Evolutionary conservation across 2,113 vertebrate species (phyloP), one percentile per base, ranked within the genome.

Genomic region (Prunella himalayana): DNA sequence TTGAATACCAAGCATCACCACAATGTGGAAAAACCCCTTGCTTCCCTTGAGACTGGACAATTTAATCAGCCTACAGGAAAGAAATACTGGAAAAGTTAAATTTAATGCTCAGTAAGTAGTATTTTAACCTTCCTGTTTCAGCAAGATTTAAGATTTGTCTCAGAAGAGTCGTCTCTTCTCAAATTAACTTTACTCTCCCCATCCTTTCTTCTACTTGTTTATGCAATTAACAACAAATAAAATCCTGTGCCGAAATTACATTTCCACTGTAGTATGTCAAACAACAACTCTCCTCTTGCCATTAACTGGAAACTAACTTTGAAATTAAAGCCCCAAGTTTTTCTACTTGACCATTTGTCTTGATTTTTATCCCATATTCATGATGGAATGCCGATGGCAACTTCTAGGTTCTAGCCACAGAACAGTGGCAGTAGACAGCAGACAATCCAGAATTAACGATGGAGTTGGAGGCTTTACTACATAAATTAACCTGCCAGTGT

Each of bases 61-160:
- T 93, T 86, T 95, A 96, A 96, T 93, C 95, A 95, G 77, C 44
- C 76, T 75, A 66, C 60, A 79, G 86, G 53, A 94, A 84, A 94
- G 68, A 91, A 94, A 91, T 77, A 80, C 73, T 63, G 57, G 42
- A 42, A 61, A 80, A 91, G 71, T 89, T 65, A 79, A 91, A 94
- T 82, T 92, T 90, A 95, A 53, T 90, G 80, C 80, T 65, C 72
- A 68, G 51, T 22, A 68, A 86, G 63, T 78, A 82, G 33, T 88
- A 68, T 64, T 93, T 83, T 49, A 88, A 79, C 95, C 69, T 94
- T 57, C 15, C 64, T n/a, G 21, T 44, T 88, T 88, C 82, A 78
- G 76, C 45, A 82, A 76, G 82, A 92, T 82, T 87, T 84, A 92
- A 85, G 66, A 73, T 83, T 71, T 89, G 49, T 65, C 86, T 89